These are phyloP conservation scores for Dioctria rufipes DNA, from an alignment of 2,888 invertebrate species.

Conservation along the genomic window DNA sequence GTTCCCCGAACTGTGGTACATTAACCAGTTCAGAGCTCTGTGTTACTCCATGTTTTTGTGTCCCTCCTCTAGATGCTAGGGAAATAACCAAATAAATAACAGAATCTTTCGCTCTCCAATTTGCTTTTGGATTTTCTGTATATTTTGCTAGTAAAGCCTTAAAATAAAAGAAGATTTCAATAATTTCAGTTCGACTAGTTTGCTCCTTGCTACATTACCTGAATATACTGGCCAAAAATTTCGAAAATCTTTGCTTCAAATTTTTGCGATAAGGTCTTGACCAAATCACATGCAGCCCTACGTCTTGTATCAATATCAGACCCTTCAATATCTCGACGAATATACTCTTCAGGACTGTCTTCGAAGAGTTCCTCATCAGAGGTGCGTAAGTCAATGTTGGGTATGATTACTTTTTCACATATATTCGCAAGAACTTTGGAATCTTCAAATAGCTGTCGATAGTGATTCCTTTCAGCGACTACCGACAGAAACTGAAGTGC, in stretches of 20 bases:
- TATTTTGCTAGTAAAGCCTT: conserved; percentile 78
- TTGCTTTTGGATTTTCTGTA: conserved; percentile 79
- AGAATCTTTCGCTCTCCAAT: conserved; percentile 97
- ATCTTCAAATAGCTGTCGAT: conserved; percentile 91
- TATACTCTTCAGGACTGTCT: conserved; percentile 98
- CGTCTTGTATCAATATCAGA: conserved; percentile 97
- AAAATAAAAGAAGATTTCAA: background rate
- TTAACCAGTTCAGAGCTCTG: conserved; percentile 92
- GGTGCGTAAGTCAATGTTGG: conserved; percentile 96
- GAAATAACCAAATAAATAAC: conserved; percentile 97
- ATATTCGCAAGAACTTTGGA: conserved; percentile 89
- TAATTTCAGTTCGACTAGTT: background rate
- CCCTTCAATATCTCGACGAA: conserved; percentile 96
- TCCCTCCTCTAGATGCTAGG: conserved; percentile 90
- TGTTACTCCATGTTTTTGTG: conserved; percentile 92
- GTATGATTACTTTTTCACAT: conserved; percentile 98
- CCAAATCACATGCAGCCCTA: conserved; percentile 96
- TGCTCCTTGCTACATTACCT: conserved; percentile 69
- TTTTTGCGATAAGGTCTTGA: conserved; percentile 89
- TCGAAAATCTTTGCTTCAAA: conserved; percentile 91
- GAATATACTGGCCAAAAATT: conserved; percentile 89
- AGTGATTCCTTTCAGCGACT: conserved; percentile 92
- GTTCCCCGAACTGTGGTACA: conserved; percentile 88
- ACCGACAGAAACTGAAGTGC: conserved; percentile 95
- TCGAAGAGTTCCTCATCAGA: conserved; percentile 98